Conservation (phyloP, 2,888 invertebrate species). For the Tetrapedia diversipes region DNA sequence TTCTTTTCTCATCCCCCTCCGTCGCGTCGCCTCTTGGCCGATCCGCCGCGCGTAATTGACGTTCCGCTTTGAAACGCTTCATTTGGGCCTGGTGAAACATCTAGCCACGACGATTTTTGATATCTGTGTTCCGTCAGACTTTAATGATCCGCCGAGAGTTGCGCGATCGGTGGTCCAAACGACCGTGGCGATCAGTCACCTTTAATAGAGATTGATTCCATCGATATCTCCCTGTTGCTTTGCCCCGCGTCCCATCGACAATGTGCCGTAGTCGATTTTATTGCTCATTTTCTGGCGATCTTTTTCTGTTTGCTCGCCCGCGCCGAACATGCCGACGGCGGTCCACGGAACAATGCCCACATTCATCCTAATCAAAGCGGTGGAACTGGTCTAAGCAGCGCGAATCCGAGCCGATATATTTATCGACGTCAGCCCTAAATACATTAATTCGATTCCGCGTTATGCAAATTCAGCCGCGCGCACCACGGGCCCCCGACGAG, state of each 20-base stretch:
- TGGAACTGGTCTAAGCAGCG: constrained; percentile 18
- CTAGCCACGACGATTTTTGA: neutral
- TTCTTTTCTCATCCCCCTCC: neutral
- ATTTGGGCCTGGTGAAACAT: neutral
- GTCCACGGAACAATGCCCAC: constrained; percentile 38
- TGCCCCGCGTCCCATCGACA: too few species aligned
- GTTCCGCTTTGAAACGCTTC: constrained; percentile 16
- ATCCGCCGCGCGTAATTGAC: constrained; percentile 16
- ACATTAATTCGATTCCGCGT: constrained; percentile 66
- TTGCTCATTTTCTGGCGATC: neutral
- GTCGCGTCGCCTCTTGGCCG: neutral
- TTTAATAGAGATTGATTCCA: constrained; percentile 19
- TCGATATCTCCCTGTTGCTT: neutral
- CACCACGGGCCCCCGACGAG: constrained; percentile 42
- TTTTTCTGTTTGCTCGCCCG: neutral
- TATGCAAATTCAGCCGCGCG: constrained; percentile 61
- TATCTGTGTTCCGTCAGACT: neutral
- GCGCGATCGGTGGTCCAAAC: neutral
- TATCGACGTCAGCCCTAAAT: constrained; percentile 59
- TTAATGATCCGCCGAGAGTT: neutral
- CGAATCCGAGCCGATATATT: constrained; percentile 40
- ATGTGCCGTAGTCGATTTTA: neutral
- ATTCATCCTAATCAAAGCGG: constrained; percentile 50
- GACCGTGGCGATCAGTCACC: neutral
- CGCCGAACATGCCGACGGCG: neutral